Conservation (phyloP, 2,888 invertebrate genomes). For the Tineola bisselliella region DNA sequence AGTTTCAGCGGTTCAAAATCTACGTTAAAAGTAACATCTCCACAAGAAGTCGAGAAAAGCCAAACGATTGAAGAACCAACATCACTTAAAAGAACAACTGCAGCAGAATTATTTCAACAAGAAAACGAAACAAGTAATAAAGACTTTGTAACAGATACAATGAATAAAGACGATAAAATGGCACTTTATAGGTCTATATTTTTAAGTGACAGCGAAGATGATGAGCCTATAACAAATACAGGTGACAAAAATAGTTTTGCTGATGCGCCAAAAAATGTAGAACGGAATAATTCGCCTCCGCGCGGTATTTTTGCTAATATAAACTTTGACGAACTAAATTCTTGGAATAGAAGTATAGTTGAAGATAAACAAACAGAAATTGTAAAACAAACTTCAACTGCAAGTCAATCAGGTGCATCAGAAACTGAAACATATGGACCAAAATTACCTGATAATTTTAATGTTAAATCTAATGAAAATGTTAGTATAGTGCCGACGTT, state of each 20-base stretch:
- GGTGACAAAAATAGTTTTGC: slow-evolving; percentile 25
- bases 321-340: slow-evolving; percentile 67
- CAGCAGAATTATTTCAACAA: slow-evolving; percentile 54
- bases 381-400: slow-evolving; percentile 19
- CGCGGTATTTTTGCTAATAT: slow-evolving; percentile 77
- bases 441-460: slow-evolving; percentile 61
- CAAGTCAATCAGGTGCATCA: slow-evolving; percentile 21
- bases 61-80: slow-evolving; percentile 15
- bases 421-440: slow-evolving; percentile 61
- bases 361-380: slow-evolving; percentile 14
- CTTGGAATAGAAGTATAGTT: slow-evolving; percentile 41
- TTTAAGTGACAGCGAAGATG: slow-evolving; percentile 79
- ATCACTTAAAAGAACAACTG: slow-evolving; percentile 46
- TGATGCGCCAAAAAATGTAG: slow-evolving; percentile 61
- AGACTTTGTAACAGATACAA: slow-evolving; percentile 43
- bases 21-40: slow-evolving; percentile 19
- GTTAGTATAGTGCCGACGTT: slow-evolving; percentile 22
- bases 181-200: slow-evolving; percentile 93
- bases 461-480: slow-evolving; percentile 24
- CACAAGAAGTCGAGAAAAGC: slow-evolving; percentile 12
- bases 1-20: slow-evolving; percentile 56
- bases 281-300: slow-evolving; percentile 75
- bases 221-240: slow-evolving; percentile 42
- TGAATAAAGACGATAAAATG: slow-evolving; percentile 60
- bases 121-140: slow-evolving; percentile 40